Conservation (phyloP, 2,797 vertebrate species). For the Muraenolepis orangiensis region DNA sequence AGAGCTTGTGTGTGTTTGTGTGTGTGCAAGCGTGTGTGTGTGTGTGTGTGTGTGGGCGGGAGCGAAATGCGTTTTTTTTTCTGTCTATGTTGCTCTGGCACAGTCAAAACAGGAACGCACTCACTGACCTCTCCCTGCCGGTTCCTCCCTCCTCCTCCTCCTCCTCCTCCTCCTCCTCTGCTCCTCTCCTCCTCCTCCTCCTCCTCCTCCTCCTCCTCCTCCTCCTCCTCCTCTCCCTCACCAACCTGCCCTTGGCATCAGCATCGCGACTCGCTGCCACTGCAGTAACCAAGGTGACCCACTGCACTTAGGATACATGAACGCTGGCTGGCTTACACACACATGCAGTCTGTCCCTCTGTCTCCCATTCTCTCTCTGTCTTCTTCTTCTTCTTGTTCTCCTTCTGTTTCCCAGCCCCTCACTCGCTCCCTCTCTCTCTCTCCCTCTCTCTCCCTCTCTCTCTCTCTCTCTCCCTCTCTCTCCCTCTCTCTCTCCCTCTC, state of each 20-base stretch:
- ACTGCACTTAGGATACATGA: conserved; percentile 60
- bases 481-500: not conserved
- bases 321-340: conserved; percentile 40
- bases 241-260: conserved; percentile 59
- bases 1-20: not conserved
- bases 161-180: conserved; percentile 30
- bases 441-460: not conserved
- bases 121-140: not conserved
- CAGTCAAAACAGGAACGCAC: not conserved
- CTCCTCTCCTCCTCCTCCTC: conserved; percentile 43
- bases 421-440: too few species aligned
- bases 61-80: not conserved
- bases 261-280: conserved; percentile 59
- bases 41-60: not conserved
- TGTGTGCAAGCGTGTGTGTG: not conserved
- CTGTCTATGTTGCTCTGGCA: not conserved
- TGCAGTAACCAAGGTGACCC: conserved; percentile 75
- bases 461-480: not conserved
- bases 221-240: conserved; percentile 28
- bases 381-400: not conserved
- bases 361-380: not conserved
- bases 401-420: too few species aligned
- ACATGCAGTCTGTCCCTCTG: not conserved
- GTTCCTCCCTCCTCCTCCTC: conserved; percentile 32
- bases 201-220: conserved; percentile 5